Percentiles rank a stretch among this genome's conserved stretches.
Conservation (phyloP, 1,140 invertebrate species). For the Laodelphax striatellus region DNA sequence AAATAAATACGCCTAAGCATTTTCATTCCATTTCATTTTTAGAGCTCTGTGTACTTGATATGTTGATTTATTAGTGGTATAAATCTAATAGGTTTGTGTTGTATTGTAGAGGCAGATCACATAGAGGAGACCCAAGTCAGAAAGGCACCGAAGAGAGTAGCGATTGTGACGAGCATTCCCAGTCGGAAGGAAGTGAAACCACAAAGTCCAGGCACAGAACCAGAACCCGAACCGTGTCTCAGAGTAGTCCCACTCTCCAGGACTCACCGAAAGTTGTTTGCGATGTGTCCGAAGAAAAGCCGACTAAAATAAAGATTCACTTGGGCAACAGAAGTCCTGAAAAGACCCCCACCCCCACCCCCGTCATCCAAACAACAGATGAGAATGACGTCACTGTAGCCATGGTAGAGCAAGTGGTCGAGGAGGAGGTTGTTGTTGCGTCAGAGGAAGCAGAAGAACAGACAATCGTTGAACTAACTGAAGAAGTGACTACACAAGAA, state of each 20-base stretch:
- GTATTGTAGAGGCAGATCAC: conserved; percentile 23
- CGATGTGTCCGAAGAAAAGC: conserved; percentile 5
- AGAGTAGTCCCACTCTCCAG: conserved; percentile 5
- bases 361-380: not conserved
- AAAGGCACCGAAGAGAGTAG: conserved; percentile 23
- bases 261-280: conserved; percentile 11
- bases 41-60: no score
- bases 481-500: not conserved
- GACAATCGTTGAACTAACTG: not conserved
- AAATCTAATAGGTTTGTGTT: no score
- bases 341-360: conserved; percentile 12
- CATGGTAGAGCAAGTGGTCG: not conserved
- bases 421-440: not conserved
- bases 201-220: conserved; percentile 4
- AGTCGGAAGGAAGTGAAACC: conserved; percentile 10
- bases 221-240: conserved; percentile 9
- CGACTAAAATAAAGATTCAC: conserved; percentile 14
- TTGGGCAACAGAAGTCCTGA: conserved; percentile 18
- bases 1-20: no score
- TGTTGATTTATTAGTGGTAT: no score
- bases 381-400: not conserved
- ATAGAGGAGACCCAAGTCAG: conserved; percentile 19
- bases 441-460: not conserved
- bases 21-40: no score
- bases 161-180: conserved; percentile 6